Evolutionary conservation across 2,797 vertebrate genomes (phyloP).

Genomic region (Pterois miles): DNA sequence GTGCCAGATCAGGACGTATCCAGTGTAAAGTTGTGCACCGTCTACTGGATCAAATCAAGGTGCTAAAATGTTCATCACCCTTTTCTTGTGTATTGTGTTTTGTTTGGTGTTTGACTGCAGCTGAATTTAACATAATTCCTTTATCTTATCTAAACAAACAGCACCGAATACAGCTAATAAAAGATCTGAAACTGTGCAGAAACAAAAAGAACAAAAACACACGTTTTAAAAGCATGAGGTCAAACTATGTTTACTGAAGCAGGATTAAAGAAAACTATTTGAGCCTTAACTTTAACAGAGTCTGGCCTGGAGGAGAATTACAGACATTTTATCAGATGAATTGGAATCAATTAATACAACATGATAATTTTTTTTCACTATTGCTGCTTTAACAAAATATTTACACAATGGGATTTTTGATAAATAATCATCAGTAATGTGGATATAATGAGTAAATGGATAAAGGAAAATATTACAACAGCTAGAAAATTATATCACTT

Average conservation of each 20-base stretch:
- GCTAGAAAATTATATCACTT: no score
- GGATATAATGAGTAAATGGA: no score
- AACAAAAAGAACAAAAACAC: not conserved
- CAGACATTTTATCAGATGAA: not conserved
- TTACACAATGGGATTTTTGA: no score
- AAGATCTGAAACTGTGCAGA: not conserved
- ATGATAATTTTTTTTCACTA: no score
- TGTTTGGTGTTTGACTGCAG: not conserved
- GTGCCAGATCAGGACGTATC: not conserved
- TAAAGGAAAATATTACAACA: no score
- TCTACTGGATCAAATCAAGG: not conserved
- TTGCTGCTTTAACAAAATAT: no score
- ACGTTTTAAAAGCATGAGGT: not conserved
- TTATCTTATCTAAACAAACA: not conserved
- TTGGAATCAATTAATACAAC: not conserved
- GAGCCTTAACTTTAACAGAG: not conserved
- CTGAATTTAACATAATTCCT: not conserved
- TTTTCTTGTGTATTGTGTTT: not conserved
- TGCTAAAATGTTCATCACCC: not conserved
- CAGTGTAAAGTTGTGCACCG: not conserved
- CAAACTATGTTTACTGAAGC: not conserved
- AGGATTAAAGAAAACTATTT: not conserved
- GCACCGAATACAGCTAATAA: not conserved
- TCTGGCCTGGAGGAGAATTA: not conserved
- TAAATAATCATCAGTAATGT: no score